Base-by-base conservation (phyloP, 2,113 vertebrate species). In the Larimichthys polyactis region DNA sequence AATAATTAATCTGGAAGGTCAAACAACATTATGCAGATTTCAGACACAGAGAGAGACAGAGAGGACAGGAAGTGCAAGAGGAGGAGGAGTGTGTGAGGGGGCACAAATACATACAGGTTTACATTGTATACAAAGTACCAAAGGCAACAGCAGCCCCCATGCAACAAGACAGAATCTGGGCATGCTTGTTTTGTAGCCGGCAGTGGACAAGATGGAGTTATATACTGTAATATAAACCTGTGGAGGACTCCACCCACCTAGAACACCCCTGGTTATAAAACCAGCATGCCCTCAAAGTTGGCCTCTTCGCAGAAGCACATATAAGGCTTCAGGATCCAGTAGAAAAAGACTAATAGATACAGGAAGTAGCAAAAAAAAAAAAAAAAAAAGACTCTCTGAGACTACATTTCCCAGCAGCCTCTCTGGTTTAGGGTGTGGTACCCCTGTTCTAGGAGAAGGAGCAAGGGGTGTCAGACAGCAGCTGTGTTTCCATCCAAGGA, bases 251-350 rank as follows among this genome's bases (percentile, higher is more conserved):
- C 78, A 66, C 84, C 78, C 54, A 43, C 43, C 75, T n/a, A 27
- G 71, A 59, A 69, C 71, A 87, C 19, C 11, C 20, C 57, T 6
- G 78, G 65, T 27, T 79, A 52, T 32, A 88, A 87, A 94, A 91
- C 77, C 6, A 91, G 79, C 65, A 69, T 17, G 0, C 76, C 74
- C 77, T 44, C 22, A 54, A 59, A n/a, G 43, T 67, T 79, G 48
- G 75, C 85, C 80, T 91, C 83, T 74, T 90, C 82, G 81, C 89
- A 87, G 85, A 90, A 93, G 82, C 85, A 65, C 80, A 71, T 60
- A 87, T 90, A 95, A 94, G 94, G 94, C 92, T 94, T 94, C 76
- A 78, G 84, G 89, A 89, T 91, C 58, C 29, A 66, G 64, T 82
- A 83, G 52, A 87, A 89, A 91, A 83, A 81, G 49, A 84, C 51